Evolutionary conservation across 2,888 invertebrate species (phyloP).

Genomic region (Callimorpha dominula): DNA sequence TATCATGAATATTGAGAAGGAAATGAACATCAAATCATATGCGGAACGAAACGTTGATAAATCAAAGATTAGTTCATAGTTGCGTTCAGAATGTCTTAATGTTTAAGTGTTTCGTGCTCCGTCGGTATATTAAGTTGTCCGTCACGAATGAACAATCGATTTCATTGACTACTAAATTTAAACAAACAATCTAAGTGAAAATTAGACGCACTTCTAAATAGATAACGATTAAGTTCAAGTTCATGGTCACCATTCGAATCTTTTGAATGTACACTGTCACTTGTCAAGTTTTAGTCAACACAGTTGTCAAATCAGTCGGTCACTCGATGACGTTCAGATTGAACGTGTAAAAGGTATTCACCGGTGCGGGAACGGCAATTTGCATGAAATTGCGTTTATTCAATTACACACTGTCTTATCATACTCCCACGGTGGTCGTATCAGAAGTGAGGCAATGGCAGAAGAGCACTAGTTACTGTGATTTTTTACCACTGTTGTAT

Average conservation of each 20-base stretch:
- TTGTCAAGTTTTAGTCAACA: conserved; percentile 54
- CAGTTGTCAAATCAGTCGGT: conserved; percentile 69
- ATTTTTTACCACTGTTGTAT: conserved; percentile 60
- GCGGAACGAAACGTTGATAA: conserved; percentile 66
- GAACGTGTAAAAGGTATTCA: conserved; percentile 70
- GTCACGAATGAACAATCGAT: conserved; percentile 30
- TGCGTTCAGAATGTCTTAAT: conserved; percentile 63
- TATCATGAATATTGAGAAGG: conserved; percentile 44
- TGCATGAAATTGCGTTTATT: conserved; percentile 80
- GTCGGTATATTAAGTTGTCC: conserved; percentile 24
- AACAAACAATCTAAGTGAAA: conserved; percentile 28
- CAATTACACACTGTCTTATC: conserved; percentile 80
- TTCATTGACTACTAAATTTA: conserved; percentile 31
- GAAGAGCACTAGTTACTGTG: conserved; percentile 65
- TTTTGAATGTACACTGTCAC: conserved; percentile 71
- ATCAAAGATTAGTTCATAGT: conserved; percentile 51
- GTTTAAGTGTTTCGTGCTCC: conserved; percentile 40
- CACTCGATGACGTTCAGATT: conserved; percentile 71
- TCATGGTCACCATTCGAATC: conserved; percentile 65
- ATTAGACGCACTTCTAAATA: conserved; percentile 34
- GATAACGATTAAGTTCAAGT: conserved; percentile 68
- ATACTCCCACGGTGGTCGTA: conserved; percentile 65
- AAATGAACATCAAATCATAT: conserved; percentile 55
- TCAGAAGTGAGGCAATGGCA: conserved; percentile 66
- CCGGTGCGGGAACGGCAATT: conserved; percentile 69